A percentile compares a stretch with the other conserved stretches of the same genome.
Conservation (phyloP, 2,888 invertebrate species). For the Netelia inedita region DNA sequence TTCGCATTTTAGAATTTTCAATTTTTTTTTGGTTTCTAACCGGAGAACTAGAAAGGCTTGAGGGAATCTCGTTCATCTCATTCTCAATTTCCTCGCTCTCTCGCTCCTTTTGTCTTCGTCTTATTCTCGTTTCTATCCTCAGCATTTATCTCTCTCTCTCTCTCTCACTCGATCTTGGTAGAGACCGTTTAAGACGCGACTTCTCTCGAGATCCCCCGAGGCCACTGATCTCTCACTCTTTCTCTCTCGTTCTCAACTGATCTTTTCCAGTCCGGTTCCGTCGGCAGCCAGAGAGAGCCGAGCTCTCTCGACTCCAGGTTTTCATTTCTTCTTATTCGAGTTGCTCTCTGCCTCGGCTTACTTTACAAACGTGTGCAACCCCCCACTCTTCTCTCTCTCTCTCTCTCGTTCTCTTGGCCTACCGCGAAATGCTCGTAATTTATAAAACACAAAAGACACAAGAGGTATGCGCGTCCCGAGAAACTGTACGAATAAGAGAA, state of each 20-base stretch:
- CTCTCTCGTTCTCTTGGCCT: slow-evolving; percentile 67
- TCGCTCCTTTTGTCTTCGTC: slow-evolving; percentile 56
- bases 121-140: slow-evolving; percentile 30
- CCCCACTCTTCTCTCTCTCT: slow-evolving; percentile 12
- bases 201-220: slow-evolving; percentile 62
- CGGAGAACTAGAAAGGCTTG: not conserved
- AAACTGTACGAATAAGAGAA: not conserved
- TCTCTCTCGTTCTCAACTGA: slow-evolving; percentile 37
- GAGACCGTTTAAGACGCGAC: slow-evolving; percentile 67
- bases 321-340: slow-evolving; percentile 55
- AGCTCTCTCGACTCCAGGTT: slow-evolving; percentile 40
- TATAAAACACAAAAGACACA: slow-evolving; percentile 73
- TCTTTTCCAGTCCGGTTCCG: slow-evolving; percentile 72
- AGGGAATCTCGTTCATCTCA: slow-evolving; percentile 17
- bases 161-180: slow-evolving; percentile 64
- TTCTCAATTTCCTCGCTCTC: slow-evolving; percentile 45
- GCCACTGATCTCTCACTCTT: slow-evolving; percentile 59
- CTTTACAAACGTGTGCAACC: slow-evolving; percentile 43
- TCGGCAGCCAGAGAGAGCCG: slow-evolving; percentile 42
- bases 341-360: slow-evolving; percentile 51
- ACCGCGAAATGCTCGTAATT: slow-evolving; percentile 73
- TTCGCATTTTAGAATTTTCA: not conserved
- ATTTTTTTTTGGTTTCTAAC: not conserved
- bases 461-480: slow-evolving; percentile 29
- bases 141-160: slow-evolving; percentile 64